Evolutionary conservation across 2,113 vertebrate genomes (phyloP).

Genomic region (Pipa parva): DNA sequence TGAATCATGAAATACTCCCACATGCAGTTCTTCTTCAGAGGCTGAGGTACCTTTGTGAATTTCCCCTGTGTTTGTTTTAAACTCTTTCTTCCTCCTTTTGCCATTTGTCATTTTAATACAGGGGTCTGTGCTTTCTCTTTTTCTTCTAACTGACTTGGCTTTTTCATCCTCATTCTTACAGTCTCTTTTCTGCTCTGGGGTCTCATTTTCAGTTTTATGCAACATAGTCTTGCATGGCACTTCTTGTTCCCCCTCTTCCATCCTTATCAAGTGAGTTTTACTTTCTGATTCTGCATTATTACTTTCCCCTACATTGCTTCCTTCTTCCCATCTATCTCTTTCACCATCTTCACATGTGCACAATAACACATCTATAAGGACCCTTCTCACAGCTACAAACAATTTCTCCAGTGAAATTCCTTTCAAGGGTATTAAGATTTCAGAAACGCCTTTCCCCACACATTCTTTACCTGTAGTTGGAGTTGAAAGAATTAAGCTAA

Average conservation of each 20-base stretch:
- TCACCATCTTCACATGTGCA: neutral
- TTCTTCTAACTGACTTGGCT: neutral
- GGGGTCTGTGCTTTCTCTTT: conserved; percentile 4
- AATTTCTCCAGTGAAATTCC: neutral
- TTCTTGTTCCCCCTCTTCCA: neutral
- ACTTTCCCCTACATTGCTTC: neutral
- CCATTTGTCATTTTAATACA: neutral
- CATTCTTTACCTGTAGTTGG: neutral
- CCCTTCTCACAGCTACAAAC: neutral
- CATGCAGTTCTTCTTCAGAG: neutral
- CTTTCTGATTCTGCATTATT: neutral
- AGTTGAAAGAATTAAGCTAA: neutral
- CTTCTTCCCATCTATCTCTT: neutral
- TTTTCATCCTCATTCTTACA: neutral
- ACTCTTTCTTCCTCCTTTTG: neutral
- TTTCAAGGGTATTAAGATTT: neutral
- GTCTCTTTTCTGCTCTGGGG: neutral
- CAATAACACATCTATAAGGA: conserved; percentile 20
- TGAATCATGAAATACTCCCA: neutral
- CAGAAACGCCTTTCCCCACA: neutral
- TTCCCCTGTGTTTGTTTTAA: neutral
- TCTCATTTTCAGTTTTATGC: neutral
- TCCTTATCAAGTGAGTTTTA: neutral
- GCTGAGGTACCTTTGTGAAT: neutral
- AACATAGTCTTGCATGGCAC: neutral